Evolutionary conservation across 2,113 vertebrate species (phyloP), one percentile per base, ranked within the genome.

Genomic region (Malurus elegans): DNA sequence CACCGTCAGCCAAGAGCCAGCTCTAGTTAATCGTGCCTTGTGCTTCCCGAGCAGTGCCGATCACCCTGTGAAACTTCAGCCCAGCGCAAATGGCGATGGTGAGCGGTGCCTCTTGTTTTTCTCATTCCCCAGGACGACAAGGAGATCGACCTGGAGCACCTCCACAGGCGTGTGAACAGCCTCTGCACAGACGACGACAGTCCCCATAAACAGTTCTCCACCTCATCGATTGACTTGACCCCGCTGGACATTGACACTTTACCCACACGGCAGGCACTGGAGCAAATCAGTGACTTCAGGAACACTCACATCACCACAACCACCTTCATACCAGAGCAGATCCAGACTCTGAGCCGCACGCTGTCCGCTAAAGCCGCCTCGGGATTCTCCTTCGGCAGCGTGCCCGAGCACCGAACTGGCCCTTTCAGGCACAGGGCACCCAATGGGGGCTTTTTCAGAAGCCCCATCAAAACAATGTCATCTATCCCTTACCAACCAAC

Each of bases 131-230:
- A 99, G 99, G 99, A 99, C 54, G 99, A 99, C 98, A 99, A 99
- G 98, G 99, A 99, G 98, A 99, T 99, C 88, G 99, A 99, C 98
- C 98, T 99, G 98, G 99, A 99, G 97, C 99, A 99, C 98, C 99
- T 99, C 97, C 99, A 99, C 98, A 99, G 99, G 97, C 98, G 99
- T 57, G 99, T 99, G 98, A 99, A 99, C 99, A 99, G 99, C 98
- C 98, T 99, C 98, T 99, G 99, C 98, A 99, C 99, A 96, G 99
- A 99, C n/a, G 99, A 99, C 24, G 99, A 99, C 97, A 99, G 99
- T 97, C 99, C 99, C 97, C 99, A 99, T 98, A 99, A 99, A 99
- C 99, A 99, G 98, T 99, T 99, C 98, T 99, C 99, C 98, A 99
- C 99, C 97, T 99, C 99, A 56, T 99, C 99, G 81, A 99, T 99